Evolutionary conservation across 2,113 vertebrate species (phyloP).

Genomic region (Callospermophilus lateralis): DNA sequence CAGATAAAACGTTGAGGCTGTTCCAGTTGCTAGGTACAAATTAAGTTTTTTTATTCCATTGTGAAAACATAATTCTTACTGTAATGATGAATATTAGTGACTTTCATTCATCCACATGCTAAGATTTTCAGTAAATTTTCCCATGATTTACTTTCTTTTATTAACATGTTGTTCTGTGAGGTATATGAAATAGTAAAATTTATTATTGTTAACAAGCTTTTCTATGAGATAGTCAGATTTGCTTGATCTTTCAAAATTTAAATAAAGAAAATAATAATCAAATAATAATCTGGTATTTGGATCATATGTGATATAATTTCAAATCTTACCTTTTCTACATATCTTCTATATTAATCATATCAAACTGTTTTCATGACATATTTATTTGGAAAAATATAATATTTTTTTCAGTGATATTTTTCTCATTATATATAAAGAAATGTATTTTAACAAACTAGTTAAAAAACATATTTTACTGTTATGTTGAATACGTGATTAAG

Average conservation of each 20-base stretch:
- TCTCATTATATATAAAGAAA: not conserved
- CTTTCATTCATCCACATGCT: not conserved
- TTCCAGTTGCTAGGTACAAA: not conserved
- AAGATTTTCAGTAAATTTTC: not conserved
- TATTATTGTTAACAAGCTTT: not conserved
- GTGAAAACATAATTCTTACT: not conserved
- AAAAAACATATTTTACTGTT: not conserved
- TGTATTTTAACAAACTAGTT: not conserved
- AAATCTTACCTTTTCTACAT: not conserved
- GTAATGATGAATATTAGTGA: not conserved
- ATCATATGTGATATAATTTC: not conserved
- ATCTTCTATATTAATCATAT: not conserved
- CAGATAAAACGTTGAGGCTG: not conserved
- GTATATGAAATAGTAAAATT: not conserved
- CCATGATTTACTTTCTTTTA: not conserved
- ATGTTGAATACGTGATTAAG: not conserved
- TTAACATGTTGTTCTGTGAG: not conserved
- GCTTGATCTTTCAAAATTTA: conserved; percentile 14
- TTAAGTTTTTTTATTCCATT: fast-evolving
- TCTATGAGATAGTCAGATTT: not conserved
- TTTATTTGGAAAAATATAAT: not conserved
- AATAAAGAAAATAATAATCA: not conserved
- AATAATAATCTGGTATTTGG: not conserved
- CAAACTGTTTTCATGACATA: not conserved
- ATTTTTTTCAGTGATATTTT: not conserved